phyloP scores from a whole-genome alignment of 2,113 vertebrate genomes.

The Lasiurus cinereus region DNA sequence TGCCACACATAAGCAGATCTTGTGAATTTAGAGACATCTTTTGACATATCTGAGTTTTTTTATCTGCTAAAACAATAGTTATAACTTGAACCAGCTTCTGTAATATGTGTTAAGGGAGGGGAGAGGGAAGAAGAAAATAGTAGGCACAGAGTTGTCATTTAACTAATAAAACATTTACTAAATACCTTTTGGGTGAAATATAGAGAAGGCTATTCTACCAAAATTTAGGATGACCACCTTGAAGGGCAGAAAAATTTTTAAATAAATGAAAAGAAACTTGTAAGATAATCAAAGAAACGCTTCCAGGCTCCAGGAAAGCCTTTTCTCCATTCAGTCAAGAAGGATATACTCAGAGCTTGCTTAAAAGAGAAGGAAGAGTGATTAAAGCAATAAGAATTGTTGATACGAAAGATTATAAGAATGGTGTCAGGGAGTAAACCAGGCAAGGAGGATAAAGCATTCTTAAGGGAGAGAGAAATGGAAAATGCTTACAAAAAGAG shows the following conservation, averaged over 20 bases:
- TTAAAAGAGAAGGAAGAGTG: slow-evolving; percentile 62
- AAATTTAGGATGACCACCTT: slow-evolving; percentile 37
- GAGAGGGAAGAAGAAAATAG: not conserved
- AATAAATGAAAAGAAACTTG: slow-evolving; percentile 56
- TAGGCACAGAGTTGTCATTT: slow-evolving; percentile 26
- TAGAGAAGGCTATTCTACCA: slow-evolving; percentile 12
- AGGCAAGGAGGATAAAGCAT: slow-evolving; percentile 35
- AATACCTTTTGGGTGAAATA: slow-evolving; percentile 56
- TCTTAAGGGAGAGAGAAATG: slow-evolving; percentile 52
- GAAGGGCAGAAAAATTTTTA: slow-evolving; percentile 29
- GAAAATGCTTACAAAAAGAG: slow-evolving; percentile 50
- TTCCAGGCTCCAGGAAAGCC: slow-evolving; percentile 49
- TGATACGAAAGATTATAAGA: slow-evolving; percentile 51
- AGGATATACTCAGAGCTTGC: slow-evolving; percentile 45
- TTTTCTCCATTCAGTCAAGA: slow-evolving; percentile 41
- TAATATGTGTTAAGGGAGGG: not conserved
- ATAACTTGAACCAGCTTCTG: slow-evolving; percentile 39
- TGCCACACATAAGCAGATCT: not conserved
- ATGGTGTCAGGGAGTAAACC: not conserved
- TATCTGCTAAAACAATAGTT: slow-evolving; percentile 19
- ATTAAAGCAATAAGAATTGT: slow-evolving; percentile 59
- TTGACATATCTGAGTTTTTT: not conserved
- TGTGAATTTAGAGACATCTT: not conserved
- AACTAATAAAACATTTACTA: slow-evolving; percentile 40
- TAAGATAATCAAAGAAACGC: slow-evolving; percentile 62